Evolutionary conservation across 2,888 invertebrate species (phyloP).

Genomic region (Pimpla rufipes): DNA sequence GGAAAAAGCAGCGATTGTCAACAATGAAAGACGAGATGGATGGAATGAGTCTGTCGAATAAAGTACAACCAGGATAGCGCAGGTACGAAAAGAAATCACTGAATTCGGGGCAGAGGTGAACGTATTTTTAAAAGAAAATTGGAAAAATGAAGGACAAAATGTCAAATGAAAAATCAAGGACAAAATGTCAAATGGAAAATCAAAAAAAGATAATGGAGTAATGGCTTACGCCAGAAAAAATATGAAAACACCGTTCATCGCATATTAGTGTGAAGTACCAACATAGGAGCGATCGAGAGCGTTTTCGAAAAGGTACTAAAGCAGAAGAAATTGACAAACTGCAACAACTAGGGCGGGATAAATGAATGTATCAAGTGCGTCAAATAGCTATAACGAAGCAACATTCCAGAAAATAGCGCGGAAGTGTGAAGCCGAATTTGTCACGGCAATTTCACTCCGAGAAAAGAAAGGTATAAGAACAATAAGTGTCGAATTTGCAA

Average conservation of each 20-base stretch:
- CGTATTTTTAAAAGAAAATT: not conserved
- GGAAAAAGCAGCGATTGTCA: not conserved
- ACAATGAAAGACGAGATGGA: not conserved
- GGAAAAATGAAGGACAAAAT: not conserved
- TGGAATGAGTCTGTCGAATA: not conserved
- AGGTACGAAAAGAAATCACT: not conserved
- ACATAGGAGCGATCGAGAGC: not conserved
- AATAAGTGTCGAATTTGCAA: not conserved
- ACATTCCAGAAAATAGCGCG: not conserved
- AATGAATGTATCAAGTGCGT: not conserved
- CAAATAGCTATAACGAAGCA: not conserved
- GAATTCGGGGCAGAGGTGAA: not conserved
- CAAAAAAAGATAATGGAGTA: not conserved
- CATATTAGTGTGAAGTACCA: not conserved
- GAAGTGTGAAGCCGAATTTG: not conserved
- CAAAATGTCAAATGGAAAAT: too few species aligned
- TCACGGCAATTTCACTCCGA: not conserved
- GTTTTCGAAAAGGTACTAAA: not conserved
- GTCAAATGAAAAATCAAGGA: not conserved
- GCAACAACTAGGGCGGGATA: not conserved
- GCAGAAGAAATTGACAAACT: not conserved
- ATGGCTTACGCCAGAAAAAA: not conserved
- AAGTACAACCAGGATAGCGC: not conserved
- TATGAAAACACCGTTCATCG: not conserved
- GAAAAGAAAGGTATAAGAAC: not conserved